Conservation (phyloP, 2,888 invertebrate genomes). For the Agrotis puta region DNA sequence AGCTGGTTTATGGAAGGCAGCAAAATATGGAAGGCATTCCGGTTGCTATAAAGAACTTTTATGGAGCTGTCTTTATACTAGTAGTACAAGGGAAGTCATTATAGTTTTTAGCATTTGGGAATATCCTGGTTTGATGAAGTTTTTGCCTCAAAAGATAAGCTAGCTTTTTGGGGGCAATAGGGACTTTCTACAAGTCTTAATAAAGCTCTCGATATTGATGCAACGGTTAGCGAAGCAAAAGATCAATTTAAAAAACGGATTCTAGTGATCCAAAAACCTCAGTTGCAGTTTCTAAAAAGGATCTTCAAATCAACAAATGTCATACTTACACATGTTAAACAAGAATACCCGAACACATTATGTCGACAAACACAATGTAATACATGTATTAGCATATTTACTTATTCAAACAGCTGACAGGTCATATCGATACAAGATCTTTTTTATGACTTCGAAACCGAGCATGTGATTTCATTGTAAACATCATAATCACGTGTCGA, state of each 20-base stretch:
- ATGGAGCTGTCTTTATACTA: no score
- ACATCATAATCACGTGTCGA: slow-evolving; percentile 8
- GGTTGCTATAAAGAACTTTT: no score
- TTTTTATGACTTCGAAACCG: slow-evolving; percentile 20
- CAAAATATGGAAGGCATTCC: no score
- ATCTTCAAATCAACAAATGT: slow-evolving; percentile 4
- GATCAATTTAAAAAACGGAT: slow-evolving; percentile 18
- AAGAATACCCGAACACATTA: background rate
- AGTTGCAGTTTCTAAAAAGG: background rate
- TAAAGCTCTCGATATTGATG: background rate
- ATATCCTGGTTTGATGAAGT: background rate
- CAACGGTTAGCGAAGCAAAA: background rate
- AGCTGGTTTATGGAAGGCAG: background rate
- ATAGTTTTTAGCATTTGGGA: no score
- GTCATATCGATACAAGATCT: slow-evolving; percentile 34
- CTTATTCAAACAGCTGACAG: slow-evolving; percentile 33
- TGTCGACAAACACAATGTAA: slow-evolving; percentile 23
- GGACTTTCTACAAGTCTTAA: background rate
- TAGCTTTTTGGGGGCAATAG: background rate
- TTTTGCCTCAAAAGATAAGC: background rate
- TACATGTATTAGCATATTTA: slow-evolving; percentile 31
- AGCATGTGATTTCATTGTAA: slow-evolving; percentile 16
- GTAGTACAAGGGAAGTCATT: no score
- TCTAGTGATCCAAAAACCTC: background rate
- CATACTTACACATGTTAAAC: background rate